phyloP scores from a whole-genome alignment of 2,797 vertebrate species.

The Halcyon badia region DNA sequence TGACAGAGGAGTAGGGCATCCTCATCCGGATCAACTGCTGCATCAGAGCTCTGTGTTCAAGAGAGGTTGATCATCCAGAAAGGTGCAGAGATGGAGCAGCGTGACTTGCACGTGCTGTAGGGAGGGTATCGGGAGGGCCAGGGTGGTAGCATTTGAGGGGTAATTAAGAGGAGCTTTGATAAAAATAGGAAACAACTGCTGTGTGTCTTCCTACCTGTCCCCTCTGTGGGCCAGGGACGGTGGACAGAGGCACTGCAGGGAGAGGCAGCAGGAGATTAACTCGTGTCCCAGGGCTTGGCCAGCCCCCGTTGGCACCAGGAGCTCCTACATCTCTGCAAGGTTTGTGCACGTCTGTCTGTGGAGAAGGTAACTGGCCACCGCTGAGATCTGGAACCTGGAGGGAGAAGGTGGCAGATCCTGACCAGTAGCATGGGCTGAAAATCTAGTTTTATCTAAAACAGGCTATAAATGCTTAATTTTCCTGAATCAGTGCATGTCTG shows the following conservation, averaged over 20 bases:
- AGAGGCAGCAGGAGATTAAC: neutral
- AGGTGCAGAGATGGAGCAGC: neutral
- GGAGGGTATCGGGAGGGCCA: neutral
- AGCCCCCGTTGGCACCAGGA: neutral
- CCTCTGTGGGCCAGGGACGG: neutral
- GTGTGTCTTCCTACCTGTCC: neutral
- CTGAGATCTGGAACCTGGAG: no score
- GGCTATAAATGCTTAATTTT: no score
- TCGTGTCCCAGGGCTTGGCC: neutral
- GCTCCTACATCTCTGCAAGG: neutral
- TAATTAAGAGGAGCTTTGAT: neutral
- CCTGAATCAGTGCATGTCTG: no score
- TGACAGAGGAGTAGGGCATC: neutral
- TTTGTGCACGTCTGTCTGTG: no score
- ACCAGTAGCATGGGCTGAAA: no score
- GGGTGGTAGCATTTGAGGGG: neutral
- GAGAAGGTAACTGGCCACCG: no score
- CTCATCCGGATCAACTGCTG: neutral
- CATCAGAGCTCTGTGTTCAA: neutral
- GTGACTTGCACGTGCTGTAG: rapidly evolving
- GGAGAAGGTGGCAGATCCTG: no score
- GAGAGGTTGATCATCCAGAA: neutral
- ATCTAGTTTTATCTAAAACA: no score
- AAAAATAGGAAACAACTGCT: neutral
- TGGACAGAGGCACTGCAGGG: neutral